A percentile compares a stretch with the other conserved stretches of the same genome.
Evolutionary conservation across 2,113 vertebrate species (phyloP).

Genomic region (Hypomesus transpacificus): DNA sequence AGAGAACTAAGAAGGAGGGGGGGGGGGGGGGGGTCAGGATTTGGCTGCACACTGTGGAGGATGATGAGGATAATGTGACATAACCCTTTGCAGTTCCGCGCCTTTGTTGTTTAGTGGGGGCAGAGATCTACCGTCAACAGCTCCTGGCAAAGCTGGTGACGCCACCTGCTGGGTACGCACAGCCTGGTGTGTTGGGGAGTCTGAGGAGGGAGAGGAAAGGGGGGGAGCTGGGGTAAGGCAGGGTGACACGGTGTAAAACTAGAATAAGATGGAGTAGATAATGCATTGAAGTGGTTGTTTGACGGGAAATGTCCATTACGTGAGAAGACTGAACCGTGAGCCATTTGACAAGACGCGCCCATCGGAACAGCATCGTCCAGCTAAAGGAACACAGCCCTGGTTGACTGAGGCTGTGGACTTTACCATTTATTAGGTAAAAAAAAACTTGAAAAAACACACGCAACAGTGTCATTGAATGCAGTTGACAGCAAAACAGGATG

Average conservation of each 20-base stretch:
- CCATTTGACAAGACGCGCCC: slow-evolving; percentile 36
- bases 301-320: slow-evolving; percentile 4
- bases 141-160: no score
- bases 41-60: slow-evolving; percentile 13
- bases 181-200: background rate
- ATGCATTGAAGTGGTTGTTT: slow-evolving; percentile 19
- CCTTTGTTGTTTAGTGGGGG: no score
- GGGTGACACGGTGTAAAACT: slow-evolving; percentile 24
- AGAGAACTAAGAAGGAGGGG: background rate
- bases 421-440: slow-evolving; percentile 52
- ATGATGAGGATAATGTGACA: slow-evolving; percentile 14
- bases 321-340: slow-evolving; percentile 37
- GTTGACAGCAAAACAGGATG: slow-evolving; percentile 9
- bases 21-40: background rate
- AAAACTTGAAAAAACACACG: slow-evolving; percentile 33
- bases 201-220: background rate
- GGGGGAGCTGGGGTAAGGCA: slow-evolving; percentile 12
- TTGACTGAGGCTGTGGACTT: slow-evolving; percentile 25
- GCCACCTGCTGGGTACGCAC: background rate
- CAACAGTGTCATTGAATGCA: slow-evolving; percentile 23
- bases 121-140: no score
- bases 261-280: slow-evolving; percentile 1
- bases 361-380: slow-evolving; percentile 12
- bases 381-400: slow-evolving; percentile 35
- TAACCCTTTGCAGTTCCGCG: background rate